Conservation (phyloP, 2,797 vertebrate genomes). For the Xenops minutus region DNA sequence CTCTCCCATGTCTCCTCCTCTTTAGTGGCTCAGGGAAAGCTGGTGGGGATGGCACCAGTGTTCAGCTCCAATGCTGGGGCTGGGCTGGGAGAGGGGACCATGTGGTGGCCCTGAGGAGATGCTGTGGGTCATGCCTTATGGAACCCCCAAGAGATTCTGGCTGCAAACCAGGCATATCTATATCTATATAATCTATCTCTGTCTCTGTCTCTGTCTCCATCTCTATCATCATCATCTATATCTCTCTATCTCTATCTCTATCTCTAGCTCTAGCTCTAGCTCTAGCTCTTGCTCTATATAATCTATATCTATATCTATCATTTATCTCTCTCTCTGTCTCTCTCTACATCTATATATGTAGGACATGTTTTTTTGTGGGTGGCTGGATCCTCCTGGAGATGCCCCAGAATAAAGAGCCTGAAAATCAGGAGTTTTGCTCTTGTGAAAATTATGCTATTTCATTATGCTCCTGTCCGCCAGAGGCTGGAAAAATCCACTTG, state of each 20-base stretch:
- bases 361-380: not conserved
- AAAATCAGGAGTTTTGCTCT: not conserved
- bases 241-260: no score
- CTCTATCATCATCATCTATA: no score
- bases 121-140: not conserved
- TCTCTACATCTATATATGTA: not conserved
- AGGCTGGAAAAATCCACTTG: not conserved
- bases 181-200: not conserved
- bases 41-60: not conserved
- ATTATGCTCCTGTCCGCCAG: not conserved
- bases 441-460: not conserved
- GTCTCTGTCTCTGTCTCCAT: not conserved
- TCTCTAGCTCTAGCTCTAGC: not conserved
- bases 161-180: not conserved
- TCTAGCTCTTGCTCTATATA: not conserved
- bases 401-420: not conserved
- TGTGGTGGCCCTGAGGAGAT: accelerated
- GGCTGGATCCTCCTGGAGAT: not conserved
- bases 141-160: not conserved
- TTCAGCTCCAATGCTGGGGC: not conserved
- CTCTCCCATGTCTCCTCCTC: not conserved
- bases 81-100: not conserved
- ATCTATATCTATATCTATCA: not conserved
- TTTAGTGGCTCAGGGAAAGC: not conserved
- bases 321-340: not conserved